A percentile compares a stretch with the other conserved stretches of the same genome.
Conservation (phyloP, 1,140 invertebrate genomes). For the Varroa destructor region DNA sequence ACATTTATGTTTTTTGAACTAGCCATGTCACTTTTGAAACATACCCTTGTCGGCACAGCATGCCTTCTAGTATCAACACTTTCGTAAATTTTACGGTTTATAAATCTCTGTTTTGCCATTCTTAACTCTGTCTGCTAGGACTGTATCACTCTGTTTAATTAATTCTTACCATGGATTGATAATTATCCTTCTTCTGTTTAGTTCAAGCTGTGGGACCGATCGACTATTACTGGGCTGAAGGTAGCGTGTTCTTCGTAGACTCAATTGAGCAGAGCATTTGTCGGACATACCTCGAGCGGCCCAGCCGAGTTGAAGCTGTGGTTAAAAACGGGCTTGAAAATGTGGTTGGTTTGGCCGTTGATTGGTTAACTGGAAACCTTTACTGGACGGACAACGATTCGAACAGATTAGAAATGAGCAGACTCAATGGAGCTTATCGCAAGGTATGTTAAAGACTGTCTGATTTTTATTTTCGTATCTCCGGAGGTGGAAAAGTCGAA, state of each 20-base stretch:
- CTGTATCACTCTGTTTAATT: too few relatives aligned
- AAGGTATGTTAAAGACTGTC: conserved; percentile 36
- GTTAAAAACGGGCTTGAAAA: conserved; percentile 32
- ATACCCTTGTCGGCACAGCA: too few relatives aligned
- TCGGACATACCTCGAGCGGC: conserved; percentile 2
- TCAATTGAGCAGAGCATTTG: conserved; percentile 2
- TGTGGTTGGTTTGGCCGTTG: conserved; percentile 41
- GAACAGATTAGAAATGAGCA: conserved; percentile 43
- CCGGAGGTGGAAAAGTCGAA: background rate
- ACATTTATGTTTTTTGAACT: too few relatives aligned
- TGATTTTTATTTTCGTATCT: background rate
- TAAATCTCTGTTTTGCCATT: too few relatives aligned
- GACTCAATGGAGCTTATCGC: conserved; percentile 39
- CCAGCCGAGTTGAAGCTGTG: conserved; percentile 31
- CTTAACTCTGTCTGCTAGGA: too few relatives aligned
- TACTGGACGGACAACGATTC: conserved; percentile 45
- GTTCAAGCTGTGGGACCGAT: conserved; percentile 14
- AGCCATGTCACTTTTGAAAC: too few relatives aligned
- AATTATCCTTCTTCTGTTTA: conserved; percentile 34
- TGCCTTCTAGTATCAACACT: too few relatives aligned
- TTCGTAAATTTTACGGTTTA: too few relatives aligned
- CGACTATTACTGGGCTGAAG: conserved; percentile 7
- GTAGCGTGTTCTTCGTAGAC: conserved; percentile 1
- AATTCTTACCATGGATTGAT: too few relatives aligned
- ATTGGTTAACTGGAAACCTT: conserved; percentile 47